These are phyloP conservation scores for Scolopax bukidnonensis DNA, from an alignment of 2,797 vertebrate genomes.

Conservation along the genomic window DNA sequence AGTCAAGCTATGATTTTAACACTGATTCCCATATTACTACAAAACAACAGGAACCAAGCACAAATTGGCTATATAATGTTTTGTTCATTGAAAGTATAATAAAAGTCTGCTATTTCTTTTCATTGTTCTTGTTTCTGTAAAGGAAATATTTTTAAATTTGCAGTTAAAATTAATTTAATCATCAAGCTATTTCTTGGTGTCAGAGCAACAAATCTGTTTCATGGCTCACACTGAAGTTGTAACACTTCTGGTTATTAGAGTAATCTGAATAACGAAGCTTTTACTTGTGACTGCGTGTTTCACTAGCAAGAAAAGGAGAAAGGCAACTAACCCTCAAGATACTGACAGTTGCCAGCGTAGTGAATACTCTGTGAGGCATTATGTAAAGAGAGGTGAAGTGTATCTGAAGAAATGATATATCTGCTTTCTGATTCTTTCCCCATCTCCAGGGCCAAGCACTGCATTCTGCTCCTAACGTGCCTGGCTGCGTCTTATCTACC, in stretches of 20 bases:
- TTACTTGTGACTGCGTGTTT: neutral
- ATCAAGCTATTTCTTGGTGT: neutral
- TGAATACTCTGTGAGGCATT: neutral
- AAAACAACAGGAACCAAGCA: constrained; percentile 21
- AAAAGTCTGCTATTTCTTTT: neutral
- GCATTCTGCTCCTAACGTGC: neutral
- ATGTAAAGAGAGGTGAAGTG: accelerated
- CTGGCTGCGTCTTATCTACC: neutral
- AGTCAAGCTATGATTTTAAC: constrained; percentile 25
- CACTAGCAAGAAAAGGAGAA: neutral
- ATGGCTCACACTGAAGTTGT: neutral
- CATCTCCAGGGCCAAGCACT: neutral
- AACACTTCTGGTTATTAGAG: neutral
- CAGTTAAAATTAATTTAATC: neutral
- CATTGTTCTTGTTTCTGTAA: neutral
- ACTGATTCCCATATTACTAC: constrained; percentile 10
- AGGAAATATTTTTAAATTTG: neutral
- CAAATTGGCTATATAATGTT: constrained; percentile 29
- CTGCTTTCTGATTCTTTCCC: neutral
- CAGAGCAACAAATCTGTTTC: neutral
- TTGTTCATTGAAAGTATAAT: neutral
- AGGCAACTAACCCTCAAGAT: neutral
- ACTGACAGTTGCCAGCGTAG: neutral
- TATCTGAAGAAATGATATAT: neutral
- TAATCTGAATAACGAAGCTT: neutral